Percentiles rank a stretch among this genome's conserved stretches.
Evolutionary conservation across 53 echinoderm and acorn worm species (phyloP).

Genomic region (Mesocentrotus franciscanus): DNA sequence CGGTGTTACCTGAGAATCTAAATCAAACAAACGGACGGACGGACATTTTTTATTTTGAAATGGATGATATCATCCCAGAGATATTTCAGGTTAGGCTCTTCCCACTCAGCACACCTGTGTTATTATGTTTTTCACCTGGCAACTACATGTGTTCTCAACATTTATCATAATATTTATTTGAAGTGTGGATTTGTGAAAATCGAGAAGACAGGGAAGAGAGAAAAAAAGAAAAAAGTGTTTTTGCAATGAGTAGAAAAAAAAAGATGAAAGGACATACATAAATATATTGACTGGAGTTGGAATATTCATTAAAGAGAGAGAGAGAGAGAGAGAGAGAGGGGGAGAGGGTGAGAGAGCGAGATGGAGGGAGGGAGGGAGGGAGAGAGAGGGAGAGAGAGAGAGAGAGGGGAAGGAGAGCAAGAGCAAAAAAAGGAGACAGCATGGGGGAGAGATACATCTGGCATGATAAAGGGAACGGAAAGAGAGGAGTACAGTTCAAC

Average conservation of each 20-base stretch:
- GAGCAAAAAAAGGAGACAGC: not conserved
- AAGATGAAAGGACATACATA: too few species aligned
- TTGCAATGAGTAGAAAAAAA: not conserved
- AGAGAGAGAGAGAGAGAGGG: not conserved
- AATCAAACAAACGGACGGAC: not conserved
- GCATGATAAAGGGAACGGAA: not conserved
- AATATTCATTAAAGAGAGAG: not conserved
- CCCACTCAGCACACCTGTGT: not conserved
- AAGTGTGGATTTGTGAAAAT: not conserved
- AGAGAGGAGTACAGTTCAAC: not conserved
- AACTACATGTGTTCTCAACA: not conserved
- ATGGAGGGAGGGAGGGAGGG: not conserved
- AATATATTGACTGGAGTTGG: too few species aligned
- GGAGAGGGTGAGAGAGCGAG: not conserved
- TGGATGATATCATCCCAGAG: not conserved
- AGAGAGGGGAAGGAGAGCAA: not conserved
- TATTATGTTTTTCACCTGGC: not conserved
- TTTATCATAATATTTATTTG: slow-evolving; percentile 23
- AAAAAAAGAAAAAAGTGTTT: not conserved
- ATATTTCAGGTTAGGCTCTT: not conserved
- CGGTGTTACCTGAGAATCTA: not conserved
- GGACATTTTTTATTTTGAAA: slow-evolving; percentile 17
- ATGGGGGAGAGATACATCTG: not conserved
- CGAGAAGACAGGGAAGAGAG: not conserved
- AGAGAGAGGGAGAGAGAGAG: not conserved